Base-by-base conservation (phyloP, 2,888 invertebrate genomes). In the Alloscopus bannaensis region DNA sequence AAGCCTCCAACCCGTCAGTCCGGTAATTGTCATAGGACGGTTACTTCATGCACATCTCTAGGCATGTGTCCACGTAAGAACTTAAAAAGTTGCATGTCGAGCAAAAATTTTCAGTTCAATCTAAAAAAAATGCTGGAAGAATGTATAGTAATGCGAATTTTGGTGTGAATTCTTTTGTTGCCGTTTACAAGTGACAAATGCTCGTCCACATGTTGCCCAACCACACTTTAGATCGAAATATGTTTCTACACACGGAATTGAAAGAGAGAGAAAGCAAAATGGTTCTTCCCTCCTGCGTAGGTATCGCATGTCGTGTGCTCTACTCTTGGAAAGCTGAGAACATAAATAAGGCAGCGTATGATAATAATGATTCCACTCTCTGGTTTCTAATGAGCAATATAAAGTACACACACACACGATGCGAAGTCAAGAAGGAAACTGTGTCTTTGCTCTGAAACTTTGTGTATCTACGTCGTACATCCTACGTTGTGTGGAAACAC, bases 331-430 rank as follows among this genome's bases (percentile, higher is more conserved):
- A 65, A 78, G 57, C 62, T 64, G 77, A 57, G 78, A 71, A 29
- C 47, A 65, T 78, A 78, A 78, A 78, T 78, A 65, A 78, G 57
- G 78, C 16, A 47, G 59, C 78, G 57, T 50, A 47, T 78, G 59
- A 70, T 65, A 70, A 78, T 57, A 47, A 64, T 77, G 70, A 70
- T 70, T 65, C 57, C 50, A 40, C 57, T 65, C 62, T 40, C 55
- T 50, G 47, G 50, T 62, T 64, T 57, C 40, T 73, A 66, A 73
- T 73, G 31, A 73, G 18, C 28, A 18, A 40, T 36, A 40, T 60
- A 60, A 60, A 40, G 13, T 57, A 57, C 31, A 26, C 28, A 28
- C 13, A 36, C 36, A 47, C n/a, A 47, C 47, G 11, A 6, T 52
- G 28, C n/a, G 29, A 18, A 16, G 57, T n/a, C n/a, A 22, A 26